These are phyloP conservation scores for Chaetodon trifasciatus DNA, from an alignment of 2,797 vertebrate genomes.

Conservation along the genomic window DNA sequence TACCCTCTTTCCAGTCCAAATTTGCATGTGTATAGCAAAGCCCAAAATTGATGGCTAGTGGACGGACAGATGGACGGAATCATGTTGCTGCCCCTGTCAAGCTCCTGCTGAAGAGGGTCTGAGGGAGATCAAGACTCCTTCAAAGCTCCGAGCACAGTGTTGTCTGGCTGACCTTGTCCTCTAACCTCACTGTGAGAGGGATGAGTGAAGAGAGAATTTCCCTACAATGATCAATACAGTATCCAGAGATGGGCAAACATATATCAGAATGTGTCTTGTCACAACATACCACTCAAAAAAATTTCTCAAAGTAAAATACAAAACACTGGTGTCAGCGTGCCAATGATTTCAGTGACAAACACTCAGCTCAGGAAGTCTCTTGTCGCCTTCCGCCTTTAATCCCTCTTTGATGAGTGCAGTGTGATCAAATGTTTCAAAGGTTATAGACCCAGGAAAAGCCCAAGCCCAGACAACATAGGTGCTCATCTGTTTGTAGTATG, in stretches of 20 bases:
- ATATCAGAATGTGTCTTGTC: too few relatives aligned
- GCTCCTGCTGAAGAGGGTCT: background rate
- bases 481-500: too few relatives aligned
- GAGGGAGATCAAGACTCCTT: constrained; percentile 10
- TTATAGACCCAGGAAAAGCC: too few relatives aligned
- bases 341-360: too few relatives aligned
- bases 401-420: too few relatives aligned
- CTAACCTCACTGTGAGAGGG: constrained; percentile 4
- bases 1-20: constrained; percentile 29
- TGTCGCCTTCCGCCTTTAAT: too few relatives aligned
- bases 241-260: background rate
- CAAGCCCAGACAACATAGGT: too few relatives aligned
- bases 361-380: too few relatives aligned
- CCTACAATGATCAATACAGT: constrained; percentile 13
- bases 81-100: background rate
- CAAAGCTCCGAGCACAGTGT: background rate
- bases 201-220: constrained; percentile 24
- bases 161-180: constrained; percentile 13
- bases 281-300: too few relatives aligned
- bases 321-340: too few relatives aligned
- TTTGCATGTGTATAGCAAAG: constrained; percentile 19
- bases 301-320: too few relatives aligned
- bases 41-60: background rate
- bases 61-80: background rate
- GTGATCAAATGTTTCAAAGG: too few relatives aligned